Conservation (phyloP, 2,113 vertebrate species). For the Microtus oregoni region DNA sequence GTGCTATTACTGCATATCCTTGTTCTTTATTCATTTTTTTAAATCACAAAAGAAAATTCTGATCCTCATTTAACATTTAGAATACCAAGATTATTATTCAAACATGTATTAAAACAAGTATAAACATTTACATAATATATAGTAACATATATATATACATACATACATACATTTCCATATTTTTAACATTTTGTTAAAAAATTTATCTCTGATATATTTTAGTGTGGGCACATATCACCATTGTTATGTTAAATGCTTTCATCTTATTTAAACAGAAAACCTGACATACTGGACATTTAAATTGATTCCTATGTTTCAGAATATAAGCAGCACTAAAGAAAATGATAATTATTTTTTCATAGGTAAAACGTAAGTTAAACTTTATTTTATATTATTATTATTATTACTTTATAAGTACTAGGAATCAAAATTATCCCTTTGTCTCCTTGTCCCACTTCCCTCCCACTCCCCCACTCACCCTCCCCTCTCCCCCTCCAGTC, state of each 20-base stretch:
- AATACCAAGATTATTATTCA: background rate
- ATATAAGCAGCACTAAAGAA: background rate
- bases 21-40: background rate
- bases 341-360: too few species aligned
- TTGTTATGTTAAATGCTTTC: slow-evolving; percentile 31
- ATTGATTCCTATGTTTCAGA: background rate
- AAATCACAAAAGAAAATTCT: background rate
- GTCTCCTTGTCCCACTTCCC: too few species aligned
- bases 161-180: background rate
- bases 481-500: too few species aligned
- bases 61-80: slow-evolving; percentile 1
- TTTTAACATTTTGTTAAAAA: slow-evolving; percentile 34
- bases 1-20: background rate
- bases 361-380: too few species aligned
- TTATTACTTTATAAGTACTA: too few species aligned
- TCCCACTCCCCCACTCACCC: too few species aligned
- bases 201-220: background rate
- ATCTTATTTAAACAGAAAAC: slow-evolving; percentile 28
- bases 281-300: background rate
- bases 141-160: background rate
- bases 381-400: too few species aligned
- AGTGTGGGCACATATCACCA: background rate
- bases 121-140: background rate
- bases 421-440: too few species aligned
- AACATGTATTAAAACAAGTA: background rate